Evolutionary conservation across 2,888 invertebrate species (phyloP), one percentile per base, ranked within the genome.

Genomic region (Antitype chi): DNA sequence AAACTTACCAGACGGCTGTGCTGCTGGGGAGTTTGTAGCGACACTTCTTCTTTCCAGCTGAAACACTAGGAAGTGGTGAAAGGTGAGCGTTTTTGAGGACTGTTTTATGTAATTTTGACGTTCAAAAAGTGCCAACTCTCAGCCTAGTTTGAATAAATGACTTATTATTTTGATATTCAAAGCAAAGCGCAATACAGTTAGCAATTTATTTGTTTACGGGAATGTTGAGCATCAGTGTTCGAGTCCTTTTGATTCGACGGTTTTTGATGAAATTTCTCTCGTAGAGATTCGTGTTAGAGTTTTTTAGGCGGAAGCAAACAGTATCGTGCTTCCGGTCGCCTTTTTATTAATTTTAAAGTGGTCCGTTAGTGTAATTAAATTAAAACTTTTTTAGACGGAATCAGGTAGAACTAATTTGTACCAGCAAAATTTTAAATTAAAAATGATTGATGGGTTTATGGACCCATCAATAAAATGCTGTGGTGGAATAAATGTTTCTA

Each of bases 251-350:
- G 84, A 91, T 89, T 86, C 86, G 82, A 87, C 75, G 81, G 84
- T 91, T 89, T 91, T 91, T 87, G 87, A 89, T 89, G 64, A 88
- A 88, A 84, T 81, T 88, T 85, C 78, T 86, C 82, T 87, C 77
- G 78, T 76, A 73, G 85, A 89, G 88, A 90, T 90, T 90, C 88
- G 85, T 89, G 91, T 87, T 86, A 85, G 80, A 85, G 89, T 90
- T 91, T 88, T 93, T 93, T 90, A 86, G 85, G 79, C 93, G 94
- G 95, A 95, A 94, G 92, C 92, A 93, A 94, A 94, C 92, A 92
- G 89, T 90, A 88, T 76, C 75, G 82, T 82, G 87, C 90, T 92
- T 94, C 94, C 93, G 91, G 89, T 66, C 75, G 77, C 75, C 82
- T 92, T 92, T 91, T 92, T 91, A 88, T 88, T 86, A 76, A 53